These are phyloP conservation scores for Temnothorax rugatulus DNA, from an alignment of 2,888 invertebrate genomes.

Conservation along the genomic window DNA sequence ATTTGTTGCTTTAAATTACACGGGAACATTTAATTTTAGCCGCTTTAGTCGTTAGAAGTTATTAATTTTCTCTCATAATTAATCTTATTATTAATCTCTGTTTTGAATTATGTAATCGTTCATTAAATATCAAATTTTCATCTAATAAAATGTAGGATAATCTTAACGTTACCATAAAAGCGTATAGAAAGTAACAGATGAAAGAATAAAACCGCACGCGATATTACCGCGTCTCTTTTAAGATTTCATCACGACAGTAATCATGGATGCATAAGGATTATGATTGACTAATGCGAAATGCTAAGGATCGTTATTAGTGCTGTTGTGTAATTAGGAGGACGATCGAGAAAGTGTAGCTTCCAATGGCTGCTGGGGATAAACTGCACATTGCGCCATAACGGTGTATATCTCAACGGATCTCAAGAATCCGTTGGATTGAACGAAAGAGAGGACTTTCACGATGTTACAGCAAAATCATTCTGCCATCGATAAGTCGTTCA, in stretches of 20 bases:
- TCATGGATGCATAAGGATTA: neutral
- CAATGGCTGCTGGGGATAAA: neutral
- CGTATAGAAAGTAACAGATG: neutral
- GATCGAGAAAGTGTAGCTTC: slow-evolving; percentile 38
- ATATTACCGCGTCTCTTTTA: slow-evolving; percentile 9
- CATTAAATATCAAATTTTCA: neutral
- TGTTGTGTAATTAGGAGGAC: slow-evolving; percentile 36
- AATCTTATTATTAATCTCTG: neutral
- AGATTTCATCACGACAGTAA: slow-evolving; percentile 19
- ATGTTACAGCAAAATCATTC: slow-evolving; percentile 43
- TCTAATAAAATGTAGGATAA: neutral
- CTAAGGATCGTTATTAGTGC: neutral
- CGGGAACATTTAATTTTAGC: neutral
- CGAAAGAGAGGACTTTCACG: slow-evolving; percentile 66
- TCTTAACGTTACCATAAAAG: neutral
- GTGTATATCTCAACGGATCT: slow-evolving; percentile 1
- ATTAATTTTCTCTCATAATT: neutral
- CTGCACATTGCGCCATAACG: slow-evolving; percentile 7
- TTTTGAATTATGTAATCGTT: neutral
- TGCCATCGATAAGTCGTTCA: slow-evolving; percentile 59
- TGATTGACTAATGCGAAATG: neutral
- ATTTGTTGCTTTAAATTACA: neutral
- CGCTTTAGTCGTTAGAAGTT: slow-evolving; percentile 13
- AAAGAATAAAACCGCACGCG: neutral
- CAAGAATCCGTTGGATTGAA: slow-evolving; percentile 29